Conservation (phyloP, 2,888 invertebrate species). For the Lasioglossum marginatum region DNA sequence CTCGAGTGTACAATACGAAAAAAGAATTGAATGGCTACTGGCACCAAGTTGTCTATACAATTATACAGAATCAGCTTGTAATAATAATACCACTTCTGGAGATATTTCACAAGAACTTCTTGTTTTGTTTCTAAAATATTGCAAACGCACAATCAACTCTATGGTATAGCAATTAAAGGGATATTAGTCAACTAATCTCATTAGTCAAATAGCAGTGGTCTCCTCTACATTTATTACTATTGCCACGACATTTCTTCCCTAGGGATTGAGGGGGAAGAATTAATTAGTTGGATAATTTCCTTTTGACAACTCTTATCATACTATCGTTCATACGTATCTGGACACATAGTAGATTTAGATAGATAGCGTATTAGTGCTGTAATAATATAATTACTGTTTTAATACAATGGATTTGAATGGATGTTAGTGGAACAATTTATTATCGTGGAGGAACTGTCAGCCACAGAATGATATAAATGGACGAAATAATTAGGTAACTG, state of each 20-base stretch:
- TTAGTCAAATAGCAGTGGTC: not conserved
- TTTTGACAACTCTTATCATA: not conserved
- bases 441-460: no score
- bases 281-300: not conserved
- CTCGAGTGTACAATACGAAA: not conserved
- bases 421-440: no score
- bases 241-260: not conserved
- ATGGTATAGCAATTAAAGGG: not conserved
- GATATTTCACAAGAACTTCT: no score
- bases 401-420: no score
- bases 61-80: not conserved
- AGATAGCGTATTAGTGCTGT: no score
- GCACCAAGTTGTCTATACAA: not conserved
- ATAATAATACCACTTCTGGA: not conserved
- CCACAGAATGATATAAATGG: no score
- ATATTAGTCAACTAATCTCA: not conserved
- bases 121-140: not conserved
- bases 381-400: no score
- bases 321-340: not conserved
- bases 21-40: no score
- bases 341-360: not conserved
- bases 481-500: not conserved
- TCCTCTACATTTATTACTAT: not conserved
- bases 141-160: not conserved
- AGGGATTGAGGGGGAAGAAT: not conserved